Evolutionary conservation across 2,888 invertebrate genomes (phyloP).

Genomic region (Theretra japonica): DNA sequence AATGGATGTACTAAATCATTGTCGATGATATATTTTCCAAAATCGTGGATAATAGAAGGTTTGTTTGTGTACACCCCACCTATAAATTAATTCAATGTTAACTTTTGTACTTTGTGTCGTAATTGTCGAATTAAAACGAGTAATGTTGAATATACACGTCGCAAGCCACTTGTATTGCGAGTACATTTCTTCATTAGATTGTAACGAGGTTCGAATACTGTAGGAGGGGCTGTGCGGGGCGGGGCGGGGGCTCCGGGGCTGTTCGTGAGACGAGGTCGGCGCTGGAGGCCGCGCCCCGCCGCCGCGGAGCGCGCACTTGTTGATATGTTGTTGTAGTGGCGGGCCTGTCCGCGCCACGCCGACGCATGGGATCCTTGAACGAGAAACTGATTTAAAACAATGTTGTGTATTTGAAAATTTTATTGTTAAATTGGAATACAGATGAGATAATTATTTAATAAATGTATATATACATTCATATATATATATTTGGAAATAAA

Average conservation of each 20-base stretch:
- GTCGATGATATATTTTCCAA: slow-evolving; percentile 19
- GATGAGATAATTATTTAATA: slow-evolving; percentile 84
- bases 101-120: slow-evolving; percentile 27
- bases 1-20: slow-evolving; percentile 22
- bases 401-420: slow-evolving; percentile 85
- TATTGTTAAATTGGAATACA: slow-evolving; percentile 85
- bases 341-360: slow-evolving; percentile 46
- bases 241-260: no score
- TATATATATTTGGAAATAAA: slow-evolving; percentile 83
- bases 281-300: background rate
- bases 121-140: slow-evolving; percentile 13
- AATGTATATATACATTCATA: slow-evolving; percentile 73
- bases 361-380: slow-evolving; percentile 74
- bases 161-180: slow-evolving; percentile 14
- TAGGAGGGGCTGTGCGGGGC: background rate
- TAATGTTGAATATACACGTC: slow-evolving; percentile 22
- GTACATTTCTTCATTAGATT: slow-evolving; percentile 19
- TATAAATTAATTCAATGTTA: slow-evolving; percentile 23
- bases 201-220: background rate
- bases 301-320: background rate
- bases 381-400: slow-evolving; percentile 76
- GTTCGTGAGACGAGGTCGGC: no score
- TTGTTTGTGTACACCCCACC: slow-evolving; percentile 21
- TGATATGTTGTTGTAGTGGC: slow-evolving; percentile 67
- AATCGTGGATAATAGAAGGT: background rate